Base-by-base conservation (phyloP, 2,888 invertebrate species). In the Trypoxylon attenuatum region DNA sequence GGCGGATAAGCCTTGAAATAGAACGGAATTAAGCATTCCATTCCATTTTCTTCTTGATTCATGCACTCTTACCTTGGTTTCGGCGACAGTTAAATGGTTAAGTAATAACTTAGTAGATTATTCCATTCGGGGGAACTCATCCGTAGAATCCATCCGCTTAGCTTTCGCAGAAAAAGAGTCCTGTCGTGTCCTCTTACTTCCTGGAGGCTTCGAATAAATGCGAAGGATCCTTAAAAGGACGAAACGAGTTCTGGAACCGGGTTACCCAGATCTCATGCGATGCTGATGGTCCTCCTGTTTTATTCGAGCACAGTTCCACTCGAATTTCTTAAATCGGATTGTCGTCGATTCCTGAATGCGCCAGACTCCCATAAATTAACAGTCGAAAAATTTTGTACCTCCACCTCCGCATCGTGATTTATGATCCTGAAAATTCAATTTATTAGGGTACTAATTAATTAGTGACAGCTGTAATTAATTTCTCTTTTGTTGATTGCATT, bases 191-290 rank as follows among this genome's bases (percentile, higher is more conserved):
- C 38, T 1, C 39, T 16, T 27, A 55, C 59, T 67, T 68, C 68
- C 68, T 67, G 57, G 53, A 45, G 67, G 51, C 51, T 64, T 67
- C 69, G 61, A 43, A 50, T 63, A 68, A 68, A 63, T 51, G 53
- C 33, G 42, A 53, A n/a, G 59, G 64, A 64, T 66, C 59, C 57
- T 52, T 29, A 51, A 74, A 74, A 77, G 72, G 73, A 71, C 72
- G 58, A 73, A 80, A 81, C 81, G 71, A 78, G 81, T 82, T 82
- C 74, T 68, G 73, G 75, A 79, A 83, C 81, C 78, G 78, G 82
- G 81, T 82, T 79, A 82, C 80, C 82, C 78, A 80, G 77, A 77
- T 83, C 43, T 19, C 13, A 49, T n/a, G 19, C 49, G 49, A 59
- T 47, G 53, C 43, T 6, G n/a, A n/a, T 23, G 29, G 13, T 6